Percentiles rank a stretch among this genome's conserved stretches.
Evolutionary conservation across 23 tunicate genomes (phyloP).

Genomic region (Trididemnum miniatum): DNA sequence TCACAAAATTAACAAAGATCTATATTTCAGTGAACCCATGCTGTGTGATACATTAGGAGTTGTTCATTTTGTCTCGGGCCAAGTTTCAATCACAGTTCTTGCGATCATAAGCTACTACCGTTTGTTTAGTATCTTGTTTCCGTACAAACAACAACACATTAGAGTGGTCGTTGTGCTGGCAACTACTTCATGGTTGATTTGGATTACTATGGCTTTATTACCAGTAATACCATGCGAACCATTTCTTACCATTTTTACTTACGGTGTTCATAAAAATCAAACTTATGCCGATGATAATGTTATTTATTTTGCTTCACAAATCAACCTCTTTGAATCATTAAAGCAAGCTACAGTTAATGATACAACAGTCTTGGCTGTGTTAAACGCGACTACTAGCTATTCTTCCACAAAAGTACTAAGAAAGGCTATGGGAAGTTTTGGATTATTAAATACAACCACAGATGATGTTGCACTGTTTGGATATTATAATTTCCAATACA

Average conservation of each 20-base stretch:
- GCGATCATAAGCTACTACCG: not conserved
- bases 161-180: not conserved
- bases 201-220: not conserved
- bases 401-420: not conserved
- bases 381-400: not conserved
- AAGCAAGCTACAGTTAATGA: not conserved
- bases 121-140: not conserved
- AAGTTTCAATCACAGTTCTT: not conserved
- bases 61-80: not conserved
- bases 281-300: not conserved
- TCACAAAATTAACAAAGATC: not conserved
- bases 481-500: not conserved
- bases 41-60: not conserved
- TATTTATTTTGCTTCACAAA: no score
- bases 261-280: not conserved
- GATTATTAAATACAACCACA: not conserved
- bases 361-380: not conserved
- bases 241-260: not conserved
- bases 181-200: not conserved
- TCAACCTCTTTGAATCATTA: not conserved
- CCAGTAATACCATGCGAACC: not conserved
- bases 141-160: not conserved
- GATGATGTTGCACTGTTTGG: not conserved
- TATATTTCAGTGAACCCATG: not conserved
- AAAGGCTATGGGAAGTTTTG: not conserved